These are phyloP conservation scores for Eurosta solidaginis DNA, from an alignment of 1,140 invertebrate genomes.

Conservation along the genomic window DNA sequence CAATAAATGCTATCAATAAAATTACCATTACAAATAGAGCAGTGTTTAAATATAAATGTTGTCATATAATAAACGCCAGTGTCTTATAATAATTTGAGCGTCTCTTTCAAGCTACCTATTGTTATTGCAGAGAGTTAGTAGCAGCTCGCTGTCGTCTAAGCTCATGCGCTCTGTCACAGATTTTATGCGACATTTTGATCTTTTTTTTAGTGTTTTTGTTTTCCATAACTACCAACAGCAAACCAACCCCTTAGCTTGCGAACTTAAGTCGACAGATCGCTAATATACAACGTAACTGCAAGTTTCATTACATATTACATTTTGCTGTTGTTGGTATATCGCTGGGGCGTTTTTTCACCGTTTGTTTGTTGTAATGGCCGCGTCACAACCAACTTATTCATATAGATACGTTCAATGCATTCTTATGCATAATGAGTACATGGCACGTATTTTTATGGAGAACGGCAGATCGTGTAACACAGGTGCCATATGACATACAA, in stretches of 20 bases:
- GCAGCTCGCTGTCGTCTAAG: background rate
- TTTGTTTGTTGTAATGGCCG: background rate
- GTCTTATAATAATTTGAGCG: background rate
- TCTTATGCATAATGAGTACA: no score
- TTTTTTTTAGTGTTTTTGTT: background rate
- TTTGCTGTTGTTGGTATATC: background rate
- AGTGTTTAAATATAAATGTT: background rate
- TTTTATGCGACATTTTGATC: background rate
- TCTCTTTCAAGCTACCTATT: background rate
- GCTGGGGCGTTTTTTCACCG: background rate
- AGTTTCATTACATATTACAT: no score
- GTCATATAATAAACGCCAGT: background rate
- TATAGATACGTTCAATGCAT: no score
- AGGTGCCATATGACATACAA: no score
- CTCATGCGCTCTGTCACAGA: background rate
- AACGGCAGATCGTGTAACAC: no score
- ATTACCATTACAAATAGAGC: constrained; percentile 1
- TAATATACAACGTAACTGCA: background rate
- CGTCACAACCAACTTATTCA: no score
- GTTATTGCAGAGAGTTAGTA: no score
- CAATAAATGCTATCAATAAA: constrained; percentile 1
- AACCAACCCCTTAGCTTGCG: background rate
- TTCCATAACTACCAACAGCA: background rate
- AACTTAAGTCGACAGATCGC: no score
- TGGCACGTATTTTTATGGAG: no score